Evolutionary conservation across 2,113 vertebrate genomes (phyloP), one percentile per base, ranked within the genome.

Genomic region (Struthio camelus): DNA sequence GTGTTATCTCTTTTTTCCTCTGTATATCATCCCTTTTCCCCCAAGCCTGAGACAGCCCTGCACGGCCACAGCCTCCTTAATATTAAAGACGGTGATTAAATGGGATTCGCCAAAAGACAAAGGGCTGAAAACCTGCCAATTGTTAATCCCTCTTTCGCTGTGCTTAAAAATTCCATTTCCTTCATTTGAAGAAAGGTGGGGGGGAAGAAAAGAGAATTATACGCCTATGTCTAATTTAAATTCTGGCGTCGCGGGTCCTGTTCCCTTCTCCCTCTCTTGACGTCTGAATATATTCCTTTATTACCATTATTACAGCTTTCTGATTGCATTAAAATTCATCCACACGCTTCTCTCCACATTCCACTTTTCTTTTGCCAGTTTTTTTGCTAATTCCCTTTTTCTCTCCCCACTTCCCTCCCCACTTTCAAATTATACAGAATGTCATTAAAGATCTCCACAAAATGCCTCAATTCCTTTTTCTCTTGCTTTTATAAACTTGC

Each of bases 241-340:
- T 98, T 97, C 97, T 95, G 95, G 96, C 77, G 66, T 98, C 27
- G 84, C 83, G 76, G 94, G 95, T 95, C 87, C 91, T 89, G 91
- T 66, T 97, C 97, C 96, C 92, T 96, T 97, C 96, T 98, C 95
- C 96, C 96, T 97, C 97, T 98, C 97, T 97, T 97, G 97, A 97
- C 67, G 70, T 98, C 97, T 97, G 97, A 98, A 98, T 98, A 96
- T 97, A 97, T 97, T 98, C 98, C 98, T 98, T 98, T 98, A 98
- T 98, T 98, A 97, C 97, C 97, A 96, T 98, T 97, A 98, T 98
- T 97, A 97, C 97, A 96, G 98, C 98, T 97, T 98, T 98, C 97
- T 98, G 98, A 98, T 98, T 98, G 97, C 98, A 98, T 98, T 98
- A 98, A 98, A 98, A 98, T 98, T 98, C 98, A 98, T 96, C 98